Evolutionary conservation across 2,113 vertebrate genomes (phyloP).

Genomic region (Gopherus evgoodei): DNA sequence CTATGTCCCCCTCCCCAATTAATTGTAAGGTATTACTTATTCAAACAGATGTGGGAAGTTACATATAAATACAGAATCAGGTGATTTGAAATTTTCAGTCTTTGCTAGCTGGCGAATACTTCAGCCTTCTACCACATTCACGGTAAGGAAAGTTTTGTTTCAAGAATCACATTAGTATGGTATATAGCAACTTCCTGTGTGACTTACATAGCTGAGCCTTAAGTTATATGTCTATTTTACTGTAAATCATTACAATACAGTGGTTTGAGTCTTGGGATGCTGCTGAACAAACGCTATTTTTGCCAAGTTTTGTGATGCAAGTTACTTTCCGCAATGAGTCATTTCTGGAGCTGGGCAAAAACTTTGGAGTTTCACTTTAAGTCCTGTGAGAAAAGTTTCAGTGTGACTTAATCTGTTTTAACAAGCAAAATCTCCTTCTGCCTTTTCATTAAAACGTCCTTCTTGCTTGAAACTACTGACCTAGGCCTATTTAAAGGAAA

Average conservation of each 20-base stretch:
- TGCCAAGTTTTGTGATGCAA: not conserved
- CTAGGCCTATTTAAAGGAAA: not conserved
- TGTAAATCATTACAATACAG: not conserved
- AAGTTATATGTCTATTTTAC: not conserved
- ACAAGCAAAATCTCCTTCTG: not conserved
- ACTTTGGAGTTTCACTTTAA: not conserved
- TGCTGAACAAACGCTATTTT: not conserved
- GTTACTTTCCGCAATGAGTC: not conserved
- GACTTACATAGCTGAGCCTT: not conserved
- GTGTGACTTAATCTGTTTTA: not conserved
- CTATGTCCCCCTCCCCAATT: not conserved
- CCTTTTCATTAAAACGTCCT: not conserved
- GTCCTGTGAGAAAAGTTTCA: not conserved
- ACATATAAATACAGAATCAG: not conserved
- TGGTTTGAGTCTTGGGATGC: not conserved
- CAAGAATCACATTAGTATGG: rapidly evolving
- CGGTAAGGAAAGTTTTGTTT: not conserved
- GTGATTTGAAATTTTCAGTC: not conserved
- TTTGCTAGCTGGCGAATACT: not conserved
- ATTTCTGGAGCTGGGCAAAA: not conserved
- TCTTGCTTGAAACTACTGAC: not conserved
- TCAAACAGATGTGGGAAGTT: not conserved
- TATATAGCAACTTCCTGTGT: not conserved
- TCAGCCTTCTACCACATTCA: not conserved
- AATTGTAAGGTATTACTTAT: not conserved